Percentiles rank a stretch among this genome's conserved stretches.
phyloP scores from a whole-genome alignment of 2,113 vertebrate genomes.

The Danio rerio region DNA sequence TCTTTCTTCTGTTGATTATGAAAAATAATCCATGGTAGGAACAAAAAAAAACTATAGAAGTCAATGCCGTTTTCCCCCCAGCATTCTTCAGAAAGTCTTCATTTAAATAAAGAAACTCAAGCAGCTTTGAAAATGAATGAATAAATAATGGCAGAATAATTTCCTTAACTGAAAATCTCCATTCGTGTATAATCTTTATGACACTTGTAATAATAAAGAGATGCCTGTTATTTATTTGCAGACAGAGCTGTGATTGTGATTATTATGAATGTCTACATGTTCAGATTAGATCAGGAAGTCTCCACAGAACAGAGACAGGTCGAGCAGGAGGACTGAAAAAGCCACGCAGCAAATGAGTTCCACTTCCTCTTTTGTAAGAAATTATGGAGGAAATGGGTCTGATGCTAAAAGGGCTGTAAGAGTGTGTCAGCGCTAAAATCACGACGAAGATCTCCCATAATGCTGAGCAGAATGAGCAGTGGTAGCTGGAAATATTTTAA shows the following conservation, averaged over 20 bases:
- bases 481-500: slow-evolving; percentile 77
- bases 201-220: too few species aligned
- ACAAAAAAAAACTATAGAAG: too few species aligned
- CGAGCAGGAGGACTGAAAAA: slow-evolving; percentile 49
- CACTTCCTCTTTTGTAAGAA: slow-evolving; percentile 69
- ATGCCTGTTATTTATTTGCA: too few species aligned
- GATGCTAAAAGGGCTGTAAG: slow-evolving; percentile 70
- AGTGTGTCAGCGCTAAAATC: slow-evolving; percentile 72
- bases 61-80: too few species aligned
- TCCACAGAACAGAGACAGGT: background rate
- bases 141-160: too few species aligned
- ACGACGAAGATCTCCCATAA: slow-evolving; percentile 73
- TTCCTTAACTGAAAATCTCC: too few species aligned
- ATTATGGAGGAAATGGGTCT: slow-evolving; percentile 61
- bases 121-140: too few species aligned
- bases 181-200: too few species aligned
- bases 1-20: too few species aligned
- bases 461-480: slow-evolving; percentile 70
- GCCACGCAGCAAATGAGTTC: slow-evolving; percentile 65
- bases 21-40: too few species aligned
- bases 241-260: slow-evolving; percentile 71
- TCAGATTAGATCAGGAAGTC: slow-evolving; percentile 33
- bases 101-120: too few species aligned
- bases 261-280: slow-evolving; percentile 72
- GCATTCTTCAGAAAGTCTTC: too few species aligned